Evolutionary conservation across 2,113 vertebrate genomes (phyloP), one percentile per base, ranked within the genome.

Genomic region (Arothron firmamentum): DNA sequence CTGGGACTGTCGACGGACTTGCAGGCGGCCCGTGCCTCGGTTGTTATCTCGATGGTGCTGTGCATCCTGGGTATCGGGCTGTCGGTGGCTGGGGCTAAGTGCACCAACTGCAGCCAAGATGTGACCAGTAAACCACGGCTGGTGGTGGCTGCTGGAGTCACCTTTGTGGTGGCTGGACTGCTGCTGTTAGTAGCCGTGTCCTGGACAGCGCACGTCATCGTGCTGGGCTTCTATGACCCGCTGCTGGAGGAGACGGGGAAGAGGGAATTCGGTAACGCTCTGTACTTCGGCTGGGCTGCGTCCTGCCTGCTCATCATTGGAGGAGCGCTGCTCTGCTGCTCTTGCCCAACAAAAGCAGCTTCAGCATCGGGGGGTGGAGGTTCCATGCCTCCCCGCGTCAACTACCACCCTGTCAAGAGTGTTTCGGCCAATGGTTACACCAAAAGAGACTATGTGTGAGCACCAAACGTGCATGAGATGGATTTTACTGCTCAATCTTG

Each of bases 261-360:
- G 79, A 87, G 90, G 58, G 91, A 92, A 66, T 91, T 92, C 18
- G 92, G 92, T 6, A 91, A 91, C 2, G 90, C 92, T 8, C 72
- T 92, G 75, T 92, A 92, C 74, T 91, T 92, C 15, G 92, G 92
- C 25, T 92, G 91, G 91, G 88, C 87, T 9, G 81, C 92, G 3
- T 88, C 89, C 56, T 90, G 85, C 65, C 59, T 92, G 73, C 85
- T 92, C 50, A 67, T 92, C 48, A 62, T 90, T 3, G 90, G 89
- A 20, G 90, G 91, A 34, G 82, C 72, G 5, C 73, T 92, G 43
- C 85, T 92, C 23, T 91, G 90, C 14, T 90, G 89, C 74, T 91
- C 92, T 58, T 92, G 90, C 14, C 78, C 84, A 5, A 23, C 62
- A 3, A 74, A 15, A 56, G 21, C 63, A 13, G 21, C 73, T 12